A percentile compares a stretch with the other conserved stretches of the same genome.
phyloP scores from a whole-genome alignment of 1,140 invertebrate species.

The Spodoptera litura region DNA sequence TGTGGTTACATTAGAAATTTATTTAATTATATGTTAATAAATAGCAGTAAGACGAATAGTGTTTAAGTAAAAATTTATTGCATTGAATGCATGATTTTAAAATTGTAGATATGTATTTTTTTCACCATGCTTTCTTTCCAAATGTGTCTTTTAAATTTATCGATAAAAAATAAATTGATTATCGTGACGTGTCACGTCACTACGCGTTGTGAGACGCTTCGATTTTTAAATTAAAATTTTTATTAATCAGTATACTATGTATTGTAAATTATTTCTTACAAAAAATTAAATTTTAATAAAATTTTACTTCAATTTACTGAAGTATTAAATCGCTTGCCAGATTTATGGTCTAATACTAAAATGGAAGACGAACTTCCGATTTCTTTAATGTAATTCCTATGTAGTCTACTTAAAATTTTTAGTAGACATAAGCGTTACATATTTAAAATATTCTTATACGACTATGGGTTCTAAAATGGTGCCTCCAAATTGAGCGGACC shows the following conservation, averaged over 20 bases:
- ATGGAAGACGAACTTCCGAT: slow-evolving; percentile 34
- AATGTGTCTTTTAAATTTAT: slow-evolving; percentile 33
- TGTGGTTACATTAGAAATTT: slow-evolving; percentile 76
- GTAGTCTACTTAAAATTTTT: slow-evolving; percentile 42
- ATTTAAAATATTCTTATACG: slow-evolving; percentile 39
- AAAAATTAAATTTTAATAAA: slow-evolving; percentile 37
- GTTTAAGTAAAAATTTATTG: slow-evolving; percentile 60
- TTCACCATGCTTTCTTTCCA: slow-evolving; percentile 47
- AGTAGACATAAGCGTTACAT: slow-evolving; percentile 34
- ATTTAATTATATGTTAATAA: slow-evolving; percentile 73
- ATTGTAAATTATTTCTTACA: slow-evolving; percentile 32
- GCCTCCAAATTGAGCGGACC: slow-evolving; percentile 34
- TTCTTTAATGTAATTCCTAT: slow-evolving; percentile 43
- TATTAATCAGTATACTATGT: slow-evolving; percentile 34
- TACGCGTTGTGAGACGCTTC: slow-evolving; percentile 28
- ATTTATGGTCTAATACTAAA: slow-evolving; percentile 37
- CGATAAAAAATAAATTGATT: slow-evolving; percentile 13
- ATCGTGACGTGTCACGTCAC: slow-evolving; percentile 8
- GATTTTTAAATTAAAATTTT: slow-evolving; percentile 33
- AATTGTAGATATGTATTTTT: slow-evolving; percentile 51
- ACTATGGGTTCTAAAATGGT: slow-evolving; percentile 24
- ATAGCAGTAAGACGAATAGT: slow-evolving; percentile 63
- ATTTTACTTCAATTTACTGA: slow-evolving; percentile 42
- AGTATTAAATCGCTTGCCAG: slow-evolving; percentile 41
- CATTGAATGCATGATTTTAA: slow-evolving; percentile 73